Evolutionary conservation across 2,113 vertebrate genomes (phyloP).

Genomic region (Indri indri): DNA sequence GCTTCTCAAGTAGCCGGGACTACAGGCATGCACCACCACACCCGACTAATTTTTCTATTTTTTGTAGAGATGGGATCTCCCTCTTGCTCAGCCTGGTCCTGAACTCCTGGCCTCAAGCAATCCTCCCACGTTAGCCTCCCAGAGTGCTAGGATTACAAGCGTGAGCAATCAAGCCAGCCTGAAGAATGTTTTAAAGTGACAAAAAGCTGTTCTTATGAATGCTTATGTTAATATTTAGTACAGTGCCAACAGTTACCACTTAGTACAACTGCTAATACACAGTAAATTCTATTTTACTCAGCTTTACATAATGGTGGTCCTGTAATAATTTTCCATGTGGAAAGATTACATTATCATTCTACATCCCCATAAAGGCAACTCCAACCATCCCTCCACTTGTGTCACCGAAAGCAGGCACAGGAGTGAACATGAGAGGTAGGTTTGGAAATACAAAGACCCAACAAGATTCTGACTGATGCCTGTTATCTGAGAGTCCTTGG

Average conservation of each 20-base stretch:
- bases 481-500: accelerated
- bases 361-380: not conserved
- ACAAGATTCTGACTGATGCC: not conserved
- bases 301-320: accelerated
- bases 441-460: accelerated
- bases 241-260: accelerated
- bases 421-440: accelerated
- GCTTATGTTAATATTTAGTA: accelerated
- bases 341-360: not conserved
- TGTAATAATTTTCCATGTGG: accelerated
- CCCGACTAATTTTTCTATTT: no score
- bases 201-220: accelerated
- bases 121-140: no score
- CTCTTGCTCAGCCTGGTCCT: no score
- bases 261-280: accelerated
- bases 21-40: no score
- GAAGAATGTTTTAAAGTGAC: accelerated
- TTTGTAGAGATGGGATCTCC: no score
- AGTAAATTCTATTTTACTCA: accelerated
- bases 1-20: no score
- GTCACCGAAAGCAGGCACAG: not conserved
- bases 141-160: no score
- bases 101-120: no score
- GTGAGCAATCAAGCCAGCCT: not conserved
- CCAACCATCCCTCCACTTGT: not conserved